These are phyloP conservation scores for Leucozona laternaria DNA, from an alignment of 2,888 invertebrate genomes.

Conservation along the genomic window DNA sequence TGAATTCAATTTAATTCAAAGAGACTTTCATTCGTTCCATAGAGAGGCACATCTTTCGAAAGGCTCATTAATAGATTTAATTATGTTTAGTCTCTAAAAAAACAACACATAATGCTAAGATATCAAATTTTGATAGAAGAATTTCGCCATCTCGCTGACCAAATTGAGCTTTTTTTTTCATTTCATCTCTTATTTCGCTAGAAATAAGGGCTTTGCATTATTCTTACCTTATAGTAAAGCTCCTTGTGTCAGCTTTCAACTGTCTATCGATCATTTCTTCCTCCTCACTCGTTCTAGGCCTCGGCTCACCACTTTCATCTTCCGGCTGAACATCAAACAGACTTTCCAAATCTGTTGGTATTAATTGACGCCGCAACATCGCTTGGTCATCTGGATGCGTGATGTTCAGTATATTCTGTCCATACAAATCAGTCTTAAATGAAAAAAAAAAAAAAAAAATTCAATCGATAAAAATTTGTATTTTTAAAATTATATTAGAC, in stretches of 20 bases:
- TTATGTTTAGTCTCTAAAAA: no score
- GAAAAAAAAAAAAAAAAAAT: slow-evolving; percentile 28
- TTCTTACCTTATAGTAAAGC: slow-evolving; percentile 85
- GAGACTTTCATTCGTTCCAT: no score
- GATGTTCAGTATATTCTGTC: slow-evolving; percentile 92
- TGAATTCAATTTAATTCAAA: no score
- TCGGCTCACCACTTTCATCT: slow-evolving; percentile 85
- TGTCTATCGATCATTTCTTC: slow-evolving; percentile 82
- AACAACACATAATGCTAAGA: no score
- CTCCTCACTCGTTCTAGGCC: slow-evolving; percentile 83
- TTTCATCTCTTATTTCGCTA: not conserved
- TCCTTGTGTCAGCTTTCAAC: slow-evolving; percentile 84
- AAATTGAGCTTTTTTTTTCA: not conserved
- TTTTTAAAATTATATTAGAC: no score
- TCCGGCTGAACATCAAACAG: slow-evolving; percentile 82
- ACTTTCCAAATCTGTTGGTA: slow-evolving; percentile 84
- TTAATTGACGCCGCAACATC: slow-evolving; percentile 88
- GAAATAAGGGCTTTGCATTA: not conserved
- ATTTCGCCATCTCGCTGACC: no score
- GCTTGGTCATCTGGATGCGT: slow-evolving; percentile 92
- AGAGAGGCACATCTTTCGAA: no score
- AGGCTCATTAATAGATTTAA: no score
- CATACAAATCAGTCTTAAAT: slow-evolving; percentile 91
- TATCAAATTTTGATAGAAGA: no score
- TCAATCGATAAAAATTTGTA: not conserved